Conservation (phyloP, 2,797 vertebrate genomes). For the Diplodus sargus region DNA sequence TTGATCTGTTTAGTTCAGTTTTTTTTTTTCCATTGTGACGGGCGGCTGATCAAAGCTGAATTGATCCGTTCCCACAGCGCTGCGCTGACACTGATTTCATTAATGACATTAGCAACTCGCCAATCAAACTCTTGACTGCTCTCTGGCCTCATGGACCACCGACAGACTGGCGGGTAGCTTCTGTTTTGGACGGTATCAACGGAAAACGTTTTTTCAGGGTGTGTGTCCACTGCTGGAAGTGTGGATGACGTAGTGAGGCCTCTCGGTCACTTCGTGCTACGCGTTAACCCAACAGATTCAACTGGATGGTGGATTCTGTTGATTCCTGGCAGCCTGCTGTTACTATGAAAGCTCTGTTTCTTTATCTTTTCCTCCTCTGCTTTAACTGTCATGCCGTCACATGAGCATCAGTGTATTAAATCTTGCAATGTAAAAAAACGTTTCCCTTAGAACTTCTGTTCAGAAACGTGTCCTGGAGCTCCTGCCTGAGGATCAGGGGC, state of each 20-base stretch:
- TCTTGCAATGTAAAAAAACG: too few species aligned
- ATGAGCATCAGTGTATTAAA: too few species aligned
- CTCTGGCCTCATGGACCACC: not conserved
- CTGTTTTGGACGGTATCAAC: conserved; percentile 5
- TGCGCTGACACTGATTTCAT: conserved; percentile 44
- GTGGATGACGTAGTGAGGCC: conserved; percentile 2
- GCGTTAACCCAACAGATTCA: not conserved
- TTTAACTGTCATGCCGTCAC: too few species aligned
- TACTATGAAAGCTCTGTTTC: not conserved
- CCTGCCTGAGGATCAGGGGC: too few species aligned
- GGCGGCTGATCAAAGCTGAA: conserved; percentile 46
- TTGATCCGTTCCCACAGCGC: conserved; percentile 43
- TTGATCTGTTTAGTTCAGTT: not conserved
- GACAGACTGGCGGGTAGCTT: conserved; percentile 10
- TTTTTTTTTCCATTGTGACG: not conserved
- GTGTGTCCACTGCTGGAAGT: not conserved
- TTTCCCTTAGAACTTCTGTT: too few species aligned
- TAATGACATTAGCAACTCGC: conserved; percentile 48
- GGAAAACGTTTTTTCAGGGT: not conserved
- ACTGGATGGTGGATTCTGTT: not conserved
- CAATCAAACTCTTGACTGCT: conserved; percentile 34
- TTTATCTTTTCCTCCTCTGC: too few species aligned
- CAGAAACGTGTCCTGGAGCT: too few species aligned
- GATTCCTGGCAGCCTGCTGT: not conserved
- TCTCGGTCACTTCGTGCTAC: not conserved